Evolutionary conservation across 2,797 vertebrate species (phyloP).

Genomic region (Rhinella marina): DNA sequence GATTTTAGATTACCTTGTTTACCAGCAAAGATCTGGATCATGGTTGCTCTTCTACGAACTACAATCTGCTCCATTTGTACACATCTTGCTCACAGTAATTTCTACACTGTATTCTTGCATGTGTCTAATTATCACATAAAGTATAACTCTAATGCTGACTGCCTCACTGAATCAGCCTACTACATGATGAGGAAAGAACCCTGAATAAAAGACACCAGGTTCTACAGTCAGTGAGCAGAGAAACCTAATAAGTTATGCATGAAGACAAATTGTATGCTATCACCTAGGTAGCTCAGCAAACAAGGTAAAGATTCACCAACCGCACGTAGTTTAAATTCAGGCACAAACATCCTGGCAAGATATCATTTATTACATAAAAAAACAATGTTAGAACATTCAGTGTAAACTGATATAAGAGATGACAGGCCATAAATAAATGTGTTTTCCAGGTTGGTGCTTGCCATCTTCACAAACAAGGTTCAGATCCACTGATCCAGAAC

Average conservation of each 20-base stretch:
- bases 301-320: slow-evolving; percentile 57
- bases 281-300: slow-evolving; percentile 62
- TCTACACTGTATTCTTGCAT: not conserved
- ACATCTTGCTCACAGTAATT: not conserved
- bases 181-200: slow-evolving; percentile 29
- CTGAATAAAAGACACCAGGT: slow-evolving; percentile 55
- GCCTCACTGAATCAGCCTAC: slow-evolving; percentile 34
- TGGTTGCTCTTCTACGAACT: not conserved
- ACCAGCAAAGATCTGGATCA: not conserved
- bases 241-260: slow-evolving; percentile 63
- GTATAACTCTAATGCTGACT: slow-evolving; percentile 6
- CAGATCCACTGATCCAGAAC: slow-evolving; percentile 55
- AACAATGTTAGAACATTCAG: not conserved
- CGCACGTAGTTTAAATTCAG: not conserved
- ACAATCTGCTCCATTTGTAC: slow-evolving; percentile 1
- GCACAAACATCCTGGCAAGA: slow-evolving; percentile 22
- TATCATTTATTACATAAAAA: slow-evolving; percentile 16
- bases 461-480: slow-evolving; percentile 56
- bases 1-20: not conserved
- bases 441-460: slow-evolving; percentile 44
- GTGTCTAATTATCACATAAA: slow-evolving; percentile 36
- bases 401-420: slow-evolving; percentile 31
- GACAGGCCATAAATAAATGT: slow-evolving; percentile 48
- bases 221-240: slow-evolving; percentile 56
- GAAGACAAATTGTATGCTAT: slow-evolving; percentile 62